Percentiles rank a stretch among this genome's conserved stretches.
Evolutionary conservation across 2,888 invertebrate genomes (phyloP).

Genomic region (Scrobipalpa costella): DNA sequence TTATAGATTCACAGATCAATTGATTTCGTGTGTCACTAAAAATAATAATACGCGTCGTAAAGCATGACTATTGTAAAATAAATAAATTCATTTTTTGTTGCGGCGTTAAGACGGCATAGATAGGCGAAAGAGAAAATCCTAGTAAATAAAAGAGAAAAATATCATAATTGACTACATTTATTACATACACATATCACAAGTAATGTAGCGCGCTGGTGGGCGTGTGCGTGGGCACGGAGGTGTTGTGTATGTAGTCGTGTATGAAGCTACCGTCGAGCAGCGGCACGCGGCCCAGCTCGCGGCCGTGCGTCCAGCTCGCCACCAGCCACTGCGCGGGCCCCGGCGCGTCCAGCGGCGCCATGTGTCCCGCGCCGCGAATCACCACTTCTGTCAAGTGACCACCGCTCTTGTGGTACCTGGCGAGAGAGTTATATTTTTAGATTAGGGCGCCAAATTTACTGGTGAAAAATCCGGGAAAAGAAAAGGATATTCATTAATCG

Average conservation of each 20-base stretch:
- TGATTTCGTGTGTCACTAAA: too few relatives aligned
- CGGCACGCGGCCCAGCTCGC: constrained; percentile 38
- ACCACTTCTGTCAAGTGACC: constrained; percentile 80
- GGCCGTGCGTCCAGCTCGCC: constrained; percentile 73
- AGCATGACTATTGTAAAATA: too few relatives aligned
- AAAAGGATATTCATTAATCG: too few relatives aligned
- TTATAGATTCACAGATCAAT: too few relatives aligned
- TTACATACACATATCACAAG: background rate
- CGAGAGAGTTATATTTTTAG: background rate
- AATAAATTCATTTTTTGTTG: too few relatives aligned
- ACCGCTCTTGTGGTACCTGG: constrained; percentile 78
- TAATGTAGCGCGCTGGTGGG: constrained; percentile 4
- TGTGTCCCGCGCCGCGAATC: constrained; percentile 83
- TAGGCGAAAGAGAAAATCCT: too few relatives aligned
- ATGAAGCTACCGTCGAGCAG: constrained; percentile 36
- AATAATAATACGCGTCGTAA: too few relatives aligned
- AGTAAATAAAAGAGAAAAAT: too few relatives aligned
- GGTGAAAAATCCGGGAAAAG: too few relatives aligned
- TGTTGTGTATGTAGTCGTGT: constrained; percentile 40
- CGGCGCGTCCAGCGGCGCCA: constrained; percentile 83
- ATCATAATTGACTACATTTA: background rate
- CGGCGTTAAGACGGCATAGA: too few relatives aligned
- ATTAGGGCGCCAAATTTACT: too few relatives aligned
- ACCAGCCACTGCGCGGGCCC: constrained; percentile 76
- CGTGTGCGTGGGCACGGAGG: constrained; percentile 24